These are phyloP conservation scores for Microcebus ravelobensis DNA, from an alignment of 2,113 vertebrate genomes.

Conservation along the genomic window DNA sequence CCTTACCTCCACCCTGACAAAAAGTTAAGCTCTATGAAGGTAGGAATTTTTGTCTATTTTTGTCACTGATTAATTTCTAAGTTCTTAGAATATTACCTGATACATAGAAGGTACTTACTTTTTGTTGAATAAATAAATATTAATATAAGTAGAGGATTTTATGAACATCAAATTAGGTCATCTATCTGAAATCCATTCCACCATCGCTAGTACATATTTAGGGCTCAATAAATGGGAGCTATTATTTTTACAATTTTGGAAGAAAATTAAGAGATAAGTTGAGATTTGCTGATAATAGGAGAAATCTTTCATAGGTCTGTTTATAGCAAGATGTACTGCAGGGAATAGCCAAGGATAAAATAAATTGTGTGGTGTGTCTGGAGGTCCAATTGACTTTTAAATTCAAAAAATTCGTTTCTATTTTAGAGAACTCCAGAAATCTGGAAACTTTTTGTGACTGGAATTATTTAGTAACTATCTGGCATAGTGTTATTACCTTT, in stretches of 20 bases:
- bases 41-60: not conserved
- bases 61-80: not conserved
- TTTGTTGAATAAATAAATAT: constrained; percentile 21
- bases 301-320: constrained; percentile 7
- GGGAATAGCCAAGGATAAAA: not conserved
- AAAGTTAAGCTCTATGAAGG: not conserved
- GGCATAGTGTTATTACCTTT: not conserved
- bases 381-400: constrained; percentile 1
- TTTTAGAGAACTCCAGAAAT: not conserved
- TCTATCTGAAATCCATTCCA: not conserved
- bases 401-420: not conserved
- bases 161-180: not conserved
- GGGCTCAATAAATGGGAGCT: not conserved
- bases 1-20: not conserved
- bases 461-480: not conserved
- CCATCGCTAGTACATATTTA: not conserved
- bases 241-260: constrained; percentile 10
- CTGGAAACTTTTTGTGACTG: not conserved
- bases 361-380: not conserved
- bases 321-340: not conserved
- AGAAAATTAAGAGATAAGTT: not conserved
- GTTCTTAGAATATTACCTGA: not conserved
- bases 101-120: not conserved
- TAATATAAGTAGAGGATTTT: not conserved
- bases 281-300: not conserved